Evolutionary conservation across 1,140 invertebrate species (phyloP), one percentile per base, ranked within the genome.

Genomic region (Drosophila truncata): DNA sequence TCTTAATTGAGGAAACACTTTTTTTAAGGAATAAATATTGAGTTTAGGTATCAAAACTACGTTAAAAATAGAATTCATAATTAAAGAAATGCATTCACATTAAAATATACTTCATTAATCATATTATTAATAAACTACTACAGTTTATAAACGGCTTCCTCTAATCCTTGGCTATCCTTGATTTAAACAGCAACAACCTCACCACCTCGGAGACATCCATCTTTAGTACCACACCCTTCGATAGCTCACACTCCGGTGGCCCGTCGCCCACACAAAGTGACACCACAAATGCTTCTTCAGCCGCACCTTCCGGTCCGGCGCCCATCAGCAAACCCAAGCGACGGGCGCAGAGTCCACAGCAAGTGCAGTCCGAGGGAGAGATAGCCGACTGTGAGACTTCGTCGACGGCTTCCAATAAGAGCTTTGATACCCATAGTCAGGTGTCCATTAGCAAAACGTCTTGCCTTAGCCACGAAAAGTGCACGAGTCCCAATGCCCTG

Each of bases 321-420:
- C 93, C 93, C 8, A 93, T 93, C 33, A 85, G 93, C 72, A 93
- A 93, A 49, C 92, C 93, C 33, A 79, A 67, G 18, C 75, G 70
- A 47, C 73, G 70, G 54, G 27, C 69, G 0, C 70, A 67, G 39
- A 80, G 78, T 33, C 63, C 78, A 0, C 67, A 66, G 52, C 77
- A 72, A 29, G 33, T 27, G 14, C 71, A 75, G 5, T 85, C 82
- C 5, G 86, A 83, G 47, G 78, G 78, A 7, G 87, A 92, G 64
- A 82, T 83, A 11, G 91, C 79, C 20, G 91, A 93, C 55, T 91
- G 83, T 59, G 91, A 92, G 46, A 90, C 91, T 1, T 92, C 91
- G 8, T 92, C 92, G 20, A 92, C 87, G 11, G 78, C 83, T 44
- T 93, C 92, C 20, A 87, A 82, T n/a, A 91, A 91, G 65, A 93